Percentiles rank a stretch among this genome's conserved stretches.
These are phyloP conservation scores for Neoniphon sammara DNA, from an alignment of 2,797 vertebrate species.

Conservation along the genomic window DNA sequence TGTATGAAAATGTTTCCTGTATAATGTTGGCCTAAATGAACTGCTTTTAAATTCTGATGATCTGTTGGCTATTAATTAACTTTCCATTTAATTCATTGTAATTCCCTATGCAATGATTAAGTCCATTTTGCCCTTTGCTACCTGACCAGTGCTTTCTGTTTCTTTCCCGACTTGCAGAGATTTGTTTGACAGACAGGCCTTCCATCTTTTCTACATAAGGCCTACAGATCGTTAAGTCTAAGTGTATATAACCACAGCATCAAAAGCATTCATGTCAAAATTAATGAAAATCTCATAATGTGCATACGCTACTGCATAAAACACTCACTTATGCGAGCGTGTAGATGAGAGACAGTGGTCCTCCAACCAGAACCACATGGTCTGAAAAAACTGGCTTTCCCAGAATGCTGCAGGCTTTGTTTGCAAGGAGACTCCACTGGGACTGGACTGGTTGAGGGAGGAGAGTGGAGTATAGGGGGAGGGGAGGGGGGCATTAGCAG, in stretches of 20 bases:
- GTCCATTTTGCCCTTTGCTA: slow-evolving; percentile 36
- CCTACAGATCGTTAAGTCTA: neutral
- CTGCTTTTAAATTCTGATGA: slow-evolving; percentile 7
- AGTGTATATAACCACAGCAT: neutral
- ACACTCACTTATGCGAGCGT: neutral
- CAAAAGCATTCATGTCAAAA: neutral
- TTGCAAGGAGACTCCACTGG: slow-evolving; percentile 69
- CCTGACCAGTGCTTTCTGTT: neutral
- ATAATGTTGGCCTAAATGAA: too few species aligned
- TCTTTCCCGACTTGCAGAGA: neutral
- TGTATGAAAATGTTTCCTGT: too few species aligned
- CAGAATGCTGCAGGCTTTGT: slow-evolving; percentile 78
- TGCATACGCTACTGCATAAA: neutral
- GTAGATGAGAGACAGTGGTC: slow-evolving; percentile 22
- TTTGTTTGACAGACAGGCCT: neutral
- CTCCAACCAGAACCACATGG: slow-evolving; percentile 59
- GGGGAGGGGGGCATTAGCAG: slow-evolving; percentile 48
- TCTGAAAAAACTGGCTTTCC: slow-evolving; percentile 75
- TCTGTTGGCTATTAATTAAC: slow-evolving; percentile 13
- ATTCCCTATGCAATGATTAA: slow-evolving; percentile 35
- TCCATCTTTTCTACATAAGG: neutral
- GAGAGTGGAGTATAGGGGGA: slow-evolving; percentile 15
- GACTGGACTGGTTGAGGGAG: slow-evolving; percentile 67
- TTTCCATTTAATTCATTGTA: slow-evolving; percentile 33
- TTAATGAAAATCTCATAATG: neutral